Evolutionary conservation across 2,797 vertebrate species (phyloP).

Genomic region (Pseudochromis fuscus): DNA sequence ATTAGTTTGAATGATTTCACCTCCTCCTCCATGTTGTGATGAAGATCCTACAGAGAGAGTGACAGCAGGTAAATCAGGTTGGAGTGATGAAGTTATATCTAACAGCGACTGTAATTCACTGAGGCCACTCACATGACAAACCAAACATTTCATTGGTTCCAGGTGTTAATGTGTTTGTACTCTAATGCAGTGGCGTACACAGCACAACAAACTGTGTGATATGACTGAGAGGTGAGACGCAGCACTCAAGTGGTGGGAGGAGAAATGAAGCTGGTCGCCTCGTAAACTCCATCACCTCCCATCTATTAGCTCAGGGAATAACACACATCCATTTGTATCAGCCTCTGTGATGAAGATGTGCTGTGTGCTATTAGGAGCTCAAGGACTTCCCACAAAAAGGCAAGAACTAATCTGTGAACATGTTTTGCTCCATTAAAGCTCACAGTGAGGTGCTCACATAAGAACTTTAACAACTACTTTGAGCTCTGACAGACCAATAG

Average conservation of each 20-base stretch:
- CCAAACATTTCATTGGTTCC: conserved; percentile 12
- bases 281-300: conserved; percentile 28
- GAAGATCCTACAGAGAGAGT: conserved; percentile 5
- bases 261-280: conserved; percentile 30
- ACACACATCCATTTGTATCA: background rate
- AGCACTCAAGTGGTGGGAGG: conserved; percentile 13
- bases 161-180: background rate
- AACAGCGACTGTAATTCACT: background rate
- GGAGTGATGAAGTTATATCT: background rate
- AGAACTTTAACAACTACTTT: conserved; percentile 6
- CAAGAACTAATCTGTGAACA: conserved; percentile 3
- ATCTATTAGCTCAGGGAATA: conserved; percentile 24
- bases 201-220: conserved; percentile 14
- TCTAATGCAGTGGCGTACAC: background rate
- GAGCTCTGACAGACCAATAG: background rate
- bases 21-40: background rate
- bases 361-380: background rate
- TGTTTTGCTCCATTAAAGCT: background rate
- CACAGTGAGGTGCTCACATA: background rate
- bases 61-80: background rate
- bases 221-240: conserved; percentile 12
- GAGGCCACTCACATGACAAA: background rate
- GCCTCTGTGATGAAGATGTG: background rate
- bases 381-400: conserved; percentile 12
- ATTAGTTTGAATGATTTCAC: conserved; percentile 4